Base-by-base conservation (phyloP, 1,140 invertebrate genomes). In the Hirudo medicinalis region DNA sequence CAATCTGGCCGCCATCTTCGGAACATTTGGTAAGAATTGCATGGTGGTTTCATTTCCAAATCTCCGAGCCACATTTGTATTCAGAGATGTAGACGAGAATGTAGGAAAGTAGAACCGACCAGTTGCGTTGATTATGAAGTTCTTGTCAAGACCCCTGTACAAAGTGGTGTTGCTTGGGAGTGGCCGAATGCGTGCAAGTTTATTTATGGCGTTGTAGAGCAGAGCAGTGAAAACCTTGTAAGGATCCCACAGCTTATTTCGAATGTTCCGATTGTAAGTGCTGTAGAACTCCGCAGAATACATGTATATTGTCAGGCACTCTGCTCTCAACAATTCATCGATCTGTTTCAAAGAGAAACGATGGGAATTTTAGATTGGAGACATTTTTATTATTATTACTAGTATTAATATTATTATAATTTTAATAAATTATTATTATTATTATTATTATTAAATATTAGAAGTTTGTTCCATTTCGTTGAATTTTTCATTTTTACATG, bases 171-270 rank as follows among this genome's bases (percentile, higher is more conserved):
- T n/a, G n/a, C 32, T 36, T 6, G 32, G 32, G 32, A 36, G 32
- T 2, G 32, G 32, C 6, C 63, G 20, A 67, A 29, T 25, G 20
- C 63, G 17, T 25, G 9, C 63, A 25, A 5, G 19, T 67, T 67
- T 32, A n/a, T 36, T 68, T 22, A 27, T 27, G 9, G 27, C 27
- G 17, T 29, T n/a, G 67, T 27, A 68, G 6, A 68, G 9, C 0
- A 68, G 67, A 40, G 20, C 25, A 19, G 29, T 32, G 67, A 36
- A 68, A n/a, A 68, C 67, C 25, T 40, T 27, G 67, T 68, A 68
- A 27, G 67, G 29, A 0, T 25, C 22, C 27, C 67, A 68, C 29
- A 32, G 0, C 13, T 49, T 36, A 36, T 36, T 36, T 36, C 32
- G 6, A 36, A 36, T 36, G 32, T 36, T 36, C 32, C 6, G 32